A percentile compares a stretch with the other conserved stretches of the same genome.
These are phyloP conservation scores for Micronycteris hirsuta DNA, from an alignment of 2,113 vertebrate genomes.

Conservation along the genomic window DNA sequence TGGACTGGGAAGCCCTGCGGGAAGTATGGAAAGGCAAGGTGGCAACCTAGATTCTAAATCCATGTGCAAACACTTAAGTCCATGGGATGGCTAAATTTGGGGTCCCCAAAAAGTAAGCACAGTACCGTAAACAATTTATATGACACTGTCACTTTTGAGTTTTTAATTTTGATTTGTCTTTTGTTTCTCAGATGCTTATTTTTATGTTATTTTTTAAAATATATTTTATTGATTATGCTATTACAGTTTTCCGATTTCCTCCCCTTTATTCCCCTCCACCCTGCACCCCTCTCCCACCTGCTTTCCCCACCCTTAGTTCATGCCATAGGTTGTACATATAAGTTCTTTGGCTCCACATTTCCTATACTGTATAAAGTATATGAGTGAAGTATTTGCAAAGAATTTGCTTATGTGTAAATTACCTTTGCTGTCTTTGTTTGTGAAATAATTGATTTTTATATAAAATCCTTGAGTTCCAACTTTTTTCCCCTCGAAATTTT, in stretches of 20 bases:
- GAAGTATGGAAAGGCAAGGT: not conserved
- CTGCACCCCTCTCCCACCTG: too few species aligned
- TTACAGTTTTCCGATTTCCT: too few species aligned
- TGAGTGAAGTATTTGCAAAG: not conserved
- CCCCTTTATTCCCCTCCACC: too few species aligned
- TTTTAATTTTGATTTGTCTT: slow-evolving; percentile 5
- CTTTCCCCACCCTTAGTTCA: too few species aligned
- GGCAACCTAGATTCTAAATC: not conserved
- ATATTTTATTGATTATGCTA: too few species aligned
- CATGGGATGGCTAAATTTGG: not conserved
- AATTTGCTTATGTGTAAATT: not conserved
- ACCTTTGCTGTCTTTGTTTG: not conserved
- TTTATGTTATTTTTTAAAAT: not conserved
- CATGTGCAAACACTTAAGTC: not conserved
- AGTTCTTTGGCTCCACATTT: too few species aligned
- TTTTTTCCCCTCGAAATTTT: not conserved
- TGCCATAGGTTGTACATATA: too few species aligned
- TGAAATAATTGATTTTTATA: not conserved
- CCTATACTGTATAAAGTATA: not conserved
- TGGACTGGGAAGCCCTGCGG: too few species aligned
- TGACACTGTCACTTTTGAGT: not conserved
- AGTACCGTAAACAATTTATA: not conserved
- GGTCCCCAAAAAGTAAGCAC: not conserved
- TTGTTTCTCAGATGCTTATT: not conserved
- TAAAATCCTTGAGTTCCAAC: not conserved